Conservation (phyloP, 2,113 vertebrate genomes). For the Nematolebias whitei region DNA sequence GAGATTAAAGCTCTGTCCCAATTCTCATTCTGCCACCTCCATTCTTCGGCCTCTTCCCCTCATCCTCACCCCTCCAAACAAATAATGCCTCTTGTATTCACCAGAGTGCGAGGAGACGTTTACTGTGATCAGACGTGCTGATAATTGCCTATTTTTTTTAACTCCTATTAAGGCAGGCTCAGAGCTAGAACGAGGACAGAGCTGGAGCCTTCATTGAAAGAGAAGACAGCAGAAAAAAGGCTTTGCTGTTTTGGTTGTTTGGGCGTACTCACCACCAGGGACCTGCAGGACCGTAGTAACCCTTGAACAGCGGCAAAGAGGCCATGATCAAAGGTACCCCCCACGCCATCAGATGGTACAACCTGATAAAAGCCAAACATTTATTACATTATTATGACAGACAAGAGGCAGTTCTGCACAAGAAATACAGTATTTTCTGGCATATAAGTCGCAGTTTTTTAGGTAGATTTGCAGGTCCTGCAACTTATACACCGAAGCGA, state of each 20-base stretch:
- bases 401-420: conserved; percentile 19
- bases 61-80: conserved; percentile 58
- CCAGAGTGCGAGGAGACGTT: conserved; percentile 24
- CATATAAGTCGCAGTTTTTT: too few species aligned
- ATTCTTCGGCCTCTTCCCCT: conserved; percentile 51
- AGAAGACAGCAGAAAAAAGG: conserved; percentile 15
- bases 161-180: conserved; percentile 33
- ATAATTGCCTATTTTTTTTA: conserved; percentile 66
- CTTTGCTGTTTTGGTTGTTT: neutral
- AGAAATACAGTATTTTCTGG: too few species aligned
- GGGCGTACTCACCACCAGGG: conserved; percentile 74
- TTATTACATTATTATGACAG: conserved; percentile 39
- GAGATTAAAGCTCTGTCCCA: conserved; percentile 77
- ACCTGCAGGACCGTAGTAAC: conserved; percentile 81
- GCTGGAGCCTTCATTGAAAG: conserved; percentile 32
- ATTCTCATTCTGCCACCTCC: conserved; percentile 69
- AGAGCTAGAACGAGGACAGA: conserved; percentile 38
- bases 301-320: conserved; percentile 73
- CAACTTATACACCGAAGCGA: too few species aligned
- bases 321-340: conserved; percentile 79
- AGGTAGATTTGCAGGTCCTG: too few species aligned
- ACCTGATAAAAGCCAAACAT: conserved; percentile 67
- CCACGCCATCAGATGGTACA: conserved; percentile 83
- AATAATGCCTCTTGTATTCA: conserved; percentile 53
- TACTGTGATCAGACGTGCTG: conserved; percentile 43